These are phyloP conservation scores for Ceuthmochares aereus DNA, from an alignment of 2,113 vertebrate genomes.

Conservation along the genomic window DNA sequence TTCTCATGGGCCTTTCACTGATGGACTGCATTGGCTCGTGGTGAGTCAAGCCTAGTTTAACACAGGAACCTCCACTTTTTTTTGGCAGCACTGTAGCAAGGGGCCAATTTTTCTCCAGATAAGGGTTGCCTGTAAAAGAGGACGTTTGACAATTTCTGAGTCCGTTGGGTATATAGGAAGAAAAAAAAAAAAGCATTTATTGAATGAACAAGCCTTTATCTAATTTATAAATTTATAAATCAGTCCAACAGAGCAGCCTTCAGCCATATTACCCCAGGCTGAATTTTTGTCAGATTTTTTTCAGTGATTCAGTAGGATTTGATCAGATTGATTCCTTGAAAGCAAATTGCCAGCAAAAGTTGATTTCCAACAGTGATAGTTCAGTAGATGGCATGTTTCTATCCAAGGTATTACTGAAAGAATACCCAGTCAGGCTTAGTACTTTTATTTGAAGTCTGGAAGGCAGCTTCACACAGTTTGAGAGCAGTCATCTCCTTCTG, in stretches of 20 bases:
- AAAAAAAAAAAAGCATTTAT: background rate
- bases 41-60: background rate
- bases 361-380: background rate
- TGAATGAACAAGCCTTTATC: background rate
- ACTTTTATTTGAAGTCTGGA: background rate
- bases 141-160: background rate
- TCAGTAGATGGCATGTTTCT: background rate
- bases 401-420: background rate
- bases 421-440: background rate
- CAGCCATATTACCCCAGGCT: background rate
- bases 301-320: background rate
- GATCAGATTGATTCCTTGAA: background rate
- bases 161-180: background rate
- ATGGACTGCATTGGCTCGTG: background rate
- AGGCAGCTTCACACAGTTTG: background rate
- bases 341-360: background rate
- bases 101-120: background rate
- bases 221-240: background rate
- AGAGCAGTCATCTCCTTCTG: background rate
- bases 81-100: background rate
- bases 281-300: background rate
- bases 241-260: background rate
- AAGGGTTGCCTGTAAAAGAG: background rate
- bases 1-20: background rate
- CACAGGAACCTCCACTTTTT: rapidly evolving